These are phyloP conservation scores for Cheilosia scutellata DNA, from an alignment of 2,888 invertebrate genomes.

Conservation along the genomic window DNA sequence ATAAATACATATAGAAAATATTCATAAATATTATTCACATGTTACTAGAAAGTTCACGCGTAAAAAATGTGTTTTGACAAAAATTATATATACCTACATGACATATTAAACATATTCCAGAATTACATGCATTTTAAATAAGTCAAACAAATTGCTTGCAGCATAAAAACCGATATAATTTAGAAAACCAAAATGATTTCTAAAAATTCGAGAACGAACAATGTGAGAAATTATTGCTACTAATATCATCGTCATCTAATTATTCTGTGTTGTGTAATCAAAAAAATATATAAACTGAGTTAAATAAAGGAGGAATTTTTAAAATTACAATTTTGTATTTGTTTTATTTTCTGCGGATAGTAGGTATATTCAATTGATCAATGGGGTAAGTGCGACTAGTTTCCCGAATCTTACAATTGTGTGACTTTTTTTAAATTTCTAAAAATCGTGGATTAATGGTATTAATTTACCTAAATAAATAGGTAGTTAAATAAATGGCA, in stretches of 20 bases:
- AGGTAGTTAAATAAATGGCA: too few species aligned
- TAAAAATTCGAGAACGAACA: slow-evolving; percentile 4
- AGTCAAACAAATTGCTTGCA: slow-evolving; percentile 43
- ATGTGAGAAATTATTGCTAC: slow-evolving; percentile 22
- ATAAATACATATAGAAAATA: slow-evolving; percentile 22
- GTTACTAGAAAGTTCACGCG: slow-evolving; percentile 59
- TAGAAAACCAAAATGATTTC: neutral
- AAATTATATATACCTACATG: slow-evolving; percentile 27
- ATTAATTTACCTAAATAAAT: too few species aligned
- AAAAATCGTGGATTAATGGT: too few species aligned
- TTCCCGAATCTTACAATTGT: too few species aligned
- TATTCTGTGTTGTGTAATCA: slow-evolving; percentile 70
- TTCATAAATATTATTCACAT: slow-evolving; percentile 63
- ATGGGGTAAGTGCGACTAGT: too few species aligned
- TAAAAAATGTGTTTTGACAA: slow-evolving; percentile 40
- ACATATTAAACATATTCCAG: slow-evolving; percentile 57
- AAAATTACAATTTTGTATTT: slow-evolving; percentile 37
- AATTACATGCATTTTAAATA: slow-evolving; percentile 48
- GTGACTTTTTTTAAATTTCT: too few species aligned
- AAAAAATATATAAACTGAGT: slow-evolving; percentile 60
- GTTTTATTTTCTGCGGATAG: neutral
- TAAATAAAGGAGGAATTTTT: slow-evolving; percentile 73
- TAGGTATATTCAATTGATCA: too few species aligned
- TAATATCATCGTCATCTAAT: slow-evolving; percentile 50
- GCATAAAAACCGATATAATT: neutral